Evolutionary conservation across 2,888 invertebrate species (phyloP), one percentile per base, ranked within the genome.

Genomic region (Mesorhabditis belari): DNA sequence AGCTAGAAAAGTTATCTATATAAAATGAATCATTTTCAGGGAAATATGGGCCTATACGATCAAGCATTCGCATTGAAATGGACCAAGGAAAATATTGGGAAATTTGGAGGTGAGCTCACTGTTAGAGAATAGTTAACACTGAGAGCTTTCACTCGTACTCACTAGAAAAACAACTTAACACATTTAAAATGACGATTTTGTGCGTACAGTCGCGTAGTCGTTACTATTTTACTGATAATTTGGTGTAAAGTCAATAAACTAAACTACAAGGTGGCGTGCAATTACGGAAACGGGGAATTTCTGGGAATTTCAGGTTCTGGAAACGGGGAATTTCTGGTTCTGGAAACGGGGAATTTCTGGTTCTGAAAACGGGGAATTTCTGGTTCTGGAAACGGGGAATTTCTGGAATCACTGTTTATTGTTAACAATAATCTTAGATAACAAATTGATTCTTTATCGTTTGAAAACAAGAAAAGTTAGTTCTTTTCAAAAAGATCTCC

Each of bases 21-120:
- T n/a, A 51, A 51, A 51, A 19, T 51, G 21, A 51, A 69, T 55
- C n/a, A 55, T 35, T 35, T 53, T n/a, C 51, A 53, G 26, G 74
- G 74, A 21, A 73, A 73, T 59, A 64, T 60, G 51, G 74, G 73
- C n/a, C 51, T 73, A 0, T 73, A 67, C 68, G 73, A 73, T 51
- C 72, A 73, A 28, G 6, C 63, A 3, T 53, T 57, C 28, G 78
- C 78, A 0, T 61, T 78, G 25, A 58, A 69, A 58, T 78, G 75
- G 73, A 62, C 71, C 24, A 68, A 71, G 55, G 55, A 67, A 9
- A 76, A 78, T 60, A 76, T 77, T 26, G 24, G 60, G 0, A 57
- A 62, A 2, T 78, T 78, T 56, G 77, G 77, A 3, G 44, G 44
- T 35, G 44, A 35, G 44, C n/a, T 9, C 12, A n/a, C n/a, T 35